A percentile compares a stretch with the other conserved stretches of the same genome.
These are phyloP conservation scores for Amblyteles armatorius DNA, from an alignment of 2,888 invertebrate genomes.

Conservation along the genomic window DNA sequence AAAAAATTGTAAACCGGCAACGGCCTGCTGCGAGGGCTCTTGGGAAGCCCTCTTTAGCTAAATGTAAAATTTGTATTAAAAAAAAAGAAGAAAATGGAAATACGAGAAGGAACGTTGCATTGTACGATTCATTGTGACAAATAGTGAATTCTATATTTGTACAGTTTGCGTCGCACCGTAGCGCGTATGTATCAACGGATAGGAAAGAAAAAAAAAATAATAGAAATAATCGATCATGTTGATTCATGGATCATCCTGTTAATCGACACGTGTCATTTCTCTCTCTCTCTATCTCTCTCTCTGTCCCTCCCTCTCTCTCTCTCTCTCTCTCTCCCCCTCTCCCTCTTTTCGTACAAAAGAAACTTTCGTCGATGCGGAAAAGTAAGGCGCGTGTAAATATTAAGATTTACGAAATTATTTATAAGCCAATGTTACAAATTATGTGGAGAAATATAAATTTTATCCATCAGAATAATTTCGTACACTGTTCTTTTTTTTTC, in stretches of 20 bases:
- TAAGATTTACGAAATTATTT: slow-evolving; percentile 70
- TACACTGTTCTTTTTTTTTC: slow-evolving; percentile 4
- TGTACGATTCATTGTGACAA: slow-evolving; percentile 44
- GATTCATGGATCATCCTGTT: slow-evolving; percentile 33
- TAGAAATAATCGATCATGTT: slow-evolving; percentile 43
- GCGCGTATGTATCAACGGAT: slow-evolving; percentile 11
- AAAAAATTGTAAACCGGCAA: slow-evolving; percentile 16
- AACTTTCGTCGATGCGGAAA: slow-evolving; percentile 34
- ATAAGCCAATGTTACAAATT: slow-evolving; percentile 72
- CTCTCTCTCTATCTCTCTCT: slow-evolving; percentile 19
- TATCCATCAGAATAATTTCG: slow-evolving; percentile 67
- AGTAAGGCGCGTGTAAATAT: slow-evolving; percentile 67
- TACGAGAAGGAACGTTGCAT: slow-evolving; percentile 31
- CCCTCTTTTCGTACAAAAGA: slow-evolving; percentile 33
- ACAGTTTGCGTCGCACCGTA: slow-evolving; percentile 56
- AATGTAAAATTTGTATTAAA: slow-evolving; percentile 17
- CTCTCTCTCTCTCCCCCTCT: too few relatives aligned
- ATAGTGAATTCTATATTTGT: slow-evolving; percentile 65
- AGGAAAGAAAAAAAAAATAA: slow-evolving; percentile 13
- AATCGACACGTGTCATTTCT: slow-evolving; percentile 26
- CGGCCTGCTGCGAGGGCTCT: slow-evolving; percentile 5
- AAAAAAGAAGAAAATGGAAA: slow-evolving; percentile 2
- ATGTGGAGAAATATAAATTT: slow-evolving; percentile 74
- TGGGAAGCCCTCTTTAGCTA: slow-evolving; percentile 10
- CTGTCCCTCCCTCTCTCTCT: too few relatives aligned